phyloP scores from a whole-genome alignment of 2,797 vertebrate species.

The Linurgus olivaceus region DNA sequence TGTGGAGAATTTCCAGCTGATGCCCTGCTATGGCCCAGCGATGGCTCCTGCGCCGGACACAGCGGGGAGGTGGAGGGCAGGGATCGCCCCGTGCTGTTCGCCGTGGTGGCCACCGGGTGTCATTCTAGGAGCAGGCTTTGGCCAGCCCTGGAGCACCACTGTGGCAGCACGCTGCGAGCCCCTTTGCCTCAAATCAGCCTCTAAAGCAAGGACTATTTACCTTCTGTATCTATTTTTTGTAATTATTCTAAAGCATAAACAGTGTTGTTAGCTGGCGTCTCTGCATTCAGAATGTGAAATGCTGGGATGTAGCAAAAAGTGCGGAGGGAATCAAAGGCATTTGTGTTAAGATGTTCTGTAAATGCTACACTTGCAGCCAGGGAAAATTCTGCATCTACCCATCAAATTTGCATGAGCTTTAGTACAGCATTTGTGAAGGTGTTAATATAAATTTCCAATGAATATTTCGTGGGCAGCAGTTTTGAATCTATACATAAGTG shows the following conservation, averaged over 20 bases:
- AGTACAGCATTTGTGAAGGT: not conserved
- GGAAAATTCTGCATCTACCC: not conserved
- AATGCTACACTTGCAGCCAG: not conserved
- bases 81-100: constrained; percentile 35
- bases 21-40: rapidly evolving
- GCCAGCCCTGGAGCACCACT: not conserved
- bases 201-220: not conserved
- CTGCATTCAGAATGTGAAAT: not conserved
- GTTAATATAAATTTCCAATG: not conserved
- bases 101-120: constrained; percentile 70
- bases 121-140: constrained; percentile 64
- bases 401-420: not conserved
- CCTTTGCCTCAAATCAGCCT: not conserved
- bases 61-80: not conserved
- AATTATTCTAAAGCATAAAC: not conserved
- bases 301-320: not conserved
- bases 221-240: not conserved
- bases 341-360: not conserved
- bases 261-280: not conserved
- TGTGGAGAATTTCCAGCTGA: not conserved
- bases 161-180: not conserved
- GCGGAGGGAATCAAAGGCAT: not conserved
- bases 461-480: not conserved
- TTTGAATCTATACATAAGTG: not conserved
- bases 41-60: rapidly evolving